Conservation (phyloP, 1,140 invertebrate genomes). For the Aphis gossypii region DNA sequence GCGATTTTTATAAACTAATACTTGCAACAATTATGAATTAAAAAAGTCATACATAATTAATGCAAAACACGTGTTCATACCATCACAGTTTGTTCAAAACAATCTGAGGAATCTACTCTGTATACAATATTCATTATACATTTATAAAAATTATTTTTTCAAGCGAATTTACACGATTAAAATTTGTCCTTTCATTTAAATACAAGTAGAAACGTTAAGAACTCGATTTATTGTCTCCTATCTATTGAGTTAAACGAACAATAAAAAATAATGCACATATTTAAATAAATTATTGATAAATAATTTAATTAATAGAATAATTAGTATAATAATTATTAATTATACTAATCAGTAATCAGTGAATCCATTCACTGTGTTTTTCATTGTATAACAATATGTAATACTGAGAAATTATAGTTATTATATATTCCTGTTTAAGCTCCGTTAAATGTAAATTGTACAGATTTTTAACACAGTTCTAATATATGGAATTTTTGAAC, state of each 20-base stretch:
- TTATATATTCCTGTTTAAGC: no score
- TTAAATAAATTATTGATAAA: slow-evolving; percentile 2
- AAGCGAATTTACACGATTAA: not conserved
- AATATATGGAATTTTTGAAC: no score
- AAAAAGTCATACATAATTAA: not conserved
- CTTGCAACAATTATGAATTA: not conserved
- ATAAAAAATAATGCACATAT: not conserved
- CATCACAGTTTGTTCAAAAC: not conserved
- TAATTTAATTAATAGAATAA: not conserved
- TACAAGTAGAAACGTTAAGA: not conserved
- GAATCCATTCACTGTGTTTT: not conserved
- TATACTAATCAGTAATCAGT: not conserved
- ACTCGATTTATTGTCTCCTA: not conserved
- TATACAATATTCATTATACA: not conserved
- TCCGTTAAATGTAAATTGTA: no score
- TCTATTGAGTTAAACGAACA: not conserved
- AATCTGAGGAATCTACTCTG: not conserved
- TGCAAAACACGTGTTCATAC: not conserved
- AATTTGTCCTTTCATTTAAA: not conserved
- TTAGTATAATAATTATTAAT: not conserved
- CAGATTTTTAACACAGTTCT: no score
- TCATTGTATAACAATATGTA: not conserved
- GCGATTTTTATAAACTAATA: not conserved
- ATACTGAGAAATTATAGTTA: no score
- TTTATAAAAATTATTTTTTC: not conserved